phyloP scores from a whole-genome alignment of 2,797 vertebrate species.

The Pristis pectinata region DNA sequence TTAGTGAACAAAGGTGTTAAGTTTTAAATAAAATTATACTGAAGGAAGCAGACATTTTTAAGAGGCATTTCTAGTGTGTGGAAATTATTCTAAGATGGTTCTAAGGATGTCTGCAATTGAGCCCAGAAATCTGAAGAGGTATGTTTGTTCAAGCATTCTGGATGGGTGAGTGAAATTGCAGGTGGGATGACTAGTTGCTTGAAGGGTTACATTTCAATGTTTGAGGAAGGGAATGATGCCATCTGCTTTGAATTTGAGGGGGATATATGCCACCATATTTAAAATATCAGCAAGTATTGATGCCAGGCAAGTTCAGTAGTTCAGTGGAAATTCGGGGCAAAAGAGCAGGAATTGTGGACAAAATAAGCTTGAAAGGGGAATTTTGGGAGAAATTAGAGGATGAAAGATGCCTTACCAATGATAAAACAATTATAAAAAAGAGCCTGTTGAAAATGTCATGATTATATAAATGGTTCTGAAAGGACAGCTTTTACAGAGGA shows the following conservation, averaged over 20 bases:
- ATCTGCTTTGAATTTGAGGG: background rate
- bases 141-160: background rate
- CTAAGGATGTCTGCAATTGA: background rate
- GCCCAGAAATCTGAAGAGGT: background rate
- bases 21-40: background rate
- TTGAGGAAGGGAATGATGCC: background rate
- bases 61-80: background rate
- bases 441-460: background rate
- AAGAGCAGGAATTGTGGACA: background rate
- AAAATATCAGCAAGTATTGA: background rate
- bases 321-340: background rate
- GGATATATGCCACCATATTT: background rate
- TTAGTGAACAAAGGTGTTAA: background rate
- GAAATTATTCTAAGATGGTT: background rate
- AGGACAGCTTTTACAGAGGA: background rate
- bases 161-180: background rate
- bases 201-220: background rate
- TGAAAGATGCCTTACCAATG: too few species aligned
- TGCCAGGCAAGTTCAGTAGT: background rate
- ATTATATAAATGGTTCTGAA: background rate
- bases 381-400: background rate
- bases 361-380: background rate
- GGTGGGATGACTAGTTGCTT: background rate
- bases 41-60: background rate
- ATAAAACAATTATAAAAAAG: too few species aligned